phyloP scores from a whole-genome alignment of 1,140 invertebrate species.

The Drosophila prosaltans region DNA sequence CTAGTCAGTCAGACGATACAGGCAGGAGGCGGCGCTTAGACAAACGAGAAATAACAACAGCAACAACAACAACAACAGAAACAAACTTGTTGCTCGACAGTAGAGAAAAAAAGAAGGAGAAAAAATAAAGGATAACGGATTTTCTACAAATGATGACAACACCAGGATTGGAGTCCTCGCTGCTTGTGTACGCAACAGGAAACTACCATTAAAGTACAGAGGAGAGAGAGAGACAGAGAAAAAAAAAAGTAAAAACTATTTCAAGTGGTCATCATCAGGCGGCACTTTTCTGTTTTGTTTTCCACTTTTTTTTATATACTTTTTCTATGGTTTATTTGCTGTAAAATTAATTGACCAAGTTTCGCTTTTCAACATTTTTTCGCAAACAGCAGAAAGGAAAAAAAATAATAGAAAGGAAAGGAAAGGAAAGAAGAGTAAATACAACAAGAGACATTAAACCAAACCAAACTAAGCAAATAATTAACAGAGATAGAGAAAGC shows the following conservation, averaged over 20 bases:
- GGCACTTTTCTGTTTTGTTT: conserved; percentile 18
- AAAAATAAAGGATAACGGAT: conserved; percentile 32
- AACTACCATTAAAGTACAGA: background rate
- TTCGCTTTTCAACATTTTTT: conserved; percentile 44
- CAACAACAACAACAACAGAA: background rate
- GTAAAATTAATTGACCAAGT: conserved; percentile 70
- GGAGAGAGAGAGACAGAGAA: too few species aligned
- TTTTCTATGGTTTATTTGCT: conserved; percentile 22
- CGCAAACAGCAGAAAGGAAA: background rate
- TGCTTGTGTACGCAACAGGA: conserved; percentile 1
- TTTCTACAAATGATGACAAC: conserved; percentile 47
- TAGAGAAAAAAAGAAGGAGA: background rate
- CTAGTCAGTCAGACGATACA: background rate
- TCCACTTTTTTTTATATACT: conserved; percentile 31
- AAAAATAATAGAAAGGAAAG: conserved; percentile 6
- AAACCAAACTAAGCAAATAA: background rate
- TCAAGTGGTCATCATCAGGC: conserved; percentile 29
- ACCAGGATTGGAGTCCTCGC: conserved; percentile 3
- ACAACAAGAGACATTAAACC: background rate
- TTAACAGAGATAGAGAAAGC: background rate
- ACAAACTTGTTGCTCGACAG: conserved; percentile 1
- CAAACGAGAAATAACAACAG: background rate
- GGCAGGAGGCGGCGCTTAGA: background rate
- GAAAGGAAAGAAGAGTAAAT: too few species aligned
- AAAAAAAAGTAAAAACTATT: too few species aligned